Evolutionary conservation across 1,140 invertebrate genomes (phyloP).

Genomic region (Drosophila truncata): DNA sequence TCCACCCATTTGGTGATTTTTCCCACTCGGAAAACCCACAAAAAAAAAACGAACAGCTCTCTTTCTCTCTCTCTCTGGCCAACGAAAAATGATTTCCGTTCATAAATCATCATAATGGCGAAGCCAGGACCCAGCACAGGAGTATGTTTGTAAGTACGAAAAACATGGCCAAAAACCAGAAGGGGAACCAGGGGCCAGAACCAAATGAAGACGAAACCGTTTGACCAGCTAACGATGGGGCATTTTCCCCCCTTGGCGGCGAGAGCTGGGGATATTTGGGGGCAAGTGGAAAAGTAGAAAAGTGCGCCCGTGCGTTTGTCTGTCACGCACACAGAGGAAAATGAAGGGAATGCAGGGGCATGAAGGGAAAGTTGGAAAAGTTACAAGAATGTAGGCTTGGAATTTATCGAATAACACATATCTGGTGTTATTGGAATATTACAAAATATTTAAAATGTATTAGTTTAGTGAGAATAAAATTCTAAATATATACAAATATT

Average conservation of each 20-base stretch:
- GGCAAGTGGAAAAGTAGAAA: conserved; percentile 20
- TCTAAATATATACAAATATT: background rate
- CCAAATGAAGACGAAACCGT: conserved; percentile 77
- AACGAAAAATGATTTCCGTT: conserved; percentile 76
- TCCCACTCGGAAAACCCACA: conserved; percentile 2
- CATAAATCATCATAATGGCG: conserved; percentile 80
- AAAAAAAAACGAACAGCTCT: conserved; percentile 27
- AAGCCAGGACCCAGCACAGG: conserved; percentile 35
- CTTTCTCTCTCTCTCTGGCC: background rate
- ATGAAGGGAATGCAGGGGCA: background rate
- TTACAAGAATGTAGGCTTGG: conserved; percentile 10
- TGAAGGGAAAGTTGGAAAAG: background rate
- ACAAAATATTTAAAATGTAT: background rate
- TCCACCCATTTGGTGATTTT: background rate
- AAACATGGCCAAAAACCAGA: conserved; percentile 10
- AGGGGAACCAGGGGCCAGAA: conserved; percentile 18
- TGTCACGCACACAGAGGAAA: conserved; percentile 53
- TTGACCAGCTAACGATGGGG: conserved; percentile 58
- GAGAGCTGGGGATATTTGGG: background rate
- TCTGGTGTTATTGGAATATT: background rate
- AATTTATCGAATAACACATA: conserved; percentile 12
- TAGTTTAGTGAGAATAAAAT: background rate
- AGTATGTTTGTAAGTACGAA: conserved; percentile 25
- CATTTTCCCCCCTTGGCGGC: conserved; percentile 10
- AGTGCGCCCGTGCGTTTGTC: conserved; percentile 58